Percentiles rank a stretch among this genome's conserved stretches.
These are phyloP conservation scores for Gorsachius magnificus DNA, from an alignment of 2,797 vertebrate species.

Conservation along the genomic window DNA sequence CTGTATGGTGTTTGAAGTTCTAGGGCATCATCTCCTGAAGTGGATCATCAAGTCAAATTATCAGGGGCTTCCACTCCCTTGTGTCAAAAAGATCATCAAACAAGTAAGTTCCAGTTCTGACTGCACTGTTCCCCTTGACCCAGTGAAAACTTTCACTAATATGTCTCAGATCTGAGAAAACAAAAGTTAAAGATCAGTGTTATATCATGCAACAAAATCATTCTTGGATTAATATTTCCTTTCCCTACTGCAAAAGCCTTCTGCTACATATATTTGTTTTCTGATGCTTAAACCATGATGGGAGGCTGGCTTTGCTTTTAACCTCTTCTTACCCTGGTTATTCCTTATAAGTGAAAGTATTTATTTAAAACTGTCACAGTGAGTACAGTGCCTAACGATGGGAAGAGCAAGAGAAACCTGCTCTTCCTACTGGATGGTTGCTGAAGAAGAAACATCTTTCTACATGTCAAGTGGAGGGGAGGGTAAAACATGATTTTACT, in stretches of 20 bases:
- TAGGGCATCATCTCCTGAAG: conserved; percentile 96
- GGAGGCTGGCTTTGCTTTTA: not conserved
- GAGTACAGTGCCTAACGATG: not conserved
- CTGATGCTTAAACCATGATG: not conserved
- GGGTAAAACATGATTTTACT: not conserved
- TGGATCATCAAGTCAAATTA: conserved; percentile 99
- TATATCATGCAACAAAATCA: not conserved
- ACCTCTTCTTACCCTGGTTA: not conserved
- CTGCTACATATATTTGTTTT: not conserved
- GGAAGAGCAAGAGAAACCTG: conserved; percentile 14
- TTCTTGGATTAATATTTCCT: not conserved
- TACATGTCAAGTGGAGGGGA: not conserved
- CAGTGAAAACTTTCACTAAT: not conserved
- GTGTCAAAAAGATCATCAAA: conserved; percentile 94
- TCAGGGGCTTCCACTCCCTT: conserved; percentile 91
- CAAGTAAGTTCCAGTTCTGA: conserved; percentile 80
- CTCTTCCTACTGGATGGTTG: not conserved
- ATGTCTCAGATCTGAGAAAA: not conserved
- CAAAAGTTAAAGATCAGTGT: not conserved
- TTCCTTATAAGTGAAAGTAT: not conserved
- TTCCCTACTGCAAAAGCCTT: not conserved
- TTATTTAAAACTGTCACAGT: not conserved
- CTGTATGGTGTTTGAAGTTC: conserved; percentile 98
- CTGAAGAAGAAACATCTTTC: not conserved
- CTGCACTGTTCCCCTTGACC: not conserved